phyloP scores from a whole-genome alignment of 2,797 vertebrate genomes.

The Taenioides sp. region DNA sequence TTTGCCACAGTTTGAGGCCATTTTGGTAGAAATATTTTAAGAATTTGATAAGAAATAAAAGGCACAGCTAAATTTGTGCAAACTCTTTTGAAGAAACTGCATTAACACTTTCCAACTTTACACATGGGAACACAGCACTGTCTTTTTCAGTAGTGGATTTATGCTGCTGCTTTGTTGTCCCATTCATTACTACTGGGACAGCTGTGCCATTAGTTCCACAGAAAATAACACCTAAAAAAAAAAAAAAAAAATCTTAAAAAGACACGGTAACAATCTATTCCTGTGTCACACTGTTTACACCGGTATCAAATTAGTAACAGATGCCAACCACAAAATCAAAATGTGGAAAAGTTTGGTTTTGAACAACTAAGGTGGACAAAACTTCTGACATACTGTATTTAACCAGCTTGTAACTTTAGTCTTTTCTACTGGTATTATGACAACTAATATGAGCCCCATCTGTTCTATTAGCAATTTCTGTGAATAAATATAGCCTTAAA shows the following conservation, averaged over 20 bases:
- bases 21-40: neutral
- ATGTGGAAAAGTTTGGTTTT: neutral
- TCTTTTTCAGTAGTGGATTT: neutral
- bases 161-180: neutral
- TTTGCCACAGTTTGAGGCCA: neutral
- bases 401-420: neutral
- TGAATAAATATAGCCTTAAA: neutral
- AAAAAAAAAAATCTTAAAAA: neutral
- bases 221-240: neutral
- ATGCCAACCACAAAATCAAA: slow-evolving; percentile 2
- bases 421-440: neutral
- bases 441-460: neutral
- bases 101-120: neutral
- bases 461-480: neutral
- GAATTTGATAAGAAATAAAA: neutral
- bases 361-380: neutral
- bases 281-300: slow-evolving; percentile 2
- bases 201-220: slow-evolving; percentile 1
- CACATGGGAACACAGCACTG: neutral
- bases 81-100: neutral
- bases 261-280: slow-evolving; percentile 2
- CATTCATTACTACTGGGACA: neutral
- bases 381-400: neutral
- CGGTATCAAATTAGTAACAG: slow-evolving; percentile 8
- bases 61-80: neutral